Evolutionary conservation across 2,113 vertebrate species (phyloP), one percentile per base, ranked within the genome.

Genomic region (Megaceryle torquata): DNA sequence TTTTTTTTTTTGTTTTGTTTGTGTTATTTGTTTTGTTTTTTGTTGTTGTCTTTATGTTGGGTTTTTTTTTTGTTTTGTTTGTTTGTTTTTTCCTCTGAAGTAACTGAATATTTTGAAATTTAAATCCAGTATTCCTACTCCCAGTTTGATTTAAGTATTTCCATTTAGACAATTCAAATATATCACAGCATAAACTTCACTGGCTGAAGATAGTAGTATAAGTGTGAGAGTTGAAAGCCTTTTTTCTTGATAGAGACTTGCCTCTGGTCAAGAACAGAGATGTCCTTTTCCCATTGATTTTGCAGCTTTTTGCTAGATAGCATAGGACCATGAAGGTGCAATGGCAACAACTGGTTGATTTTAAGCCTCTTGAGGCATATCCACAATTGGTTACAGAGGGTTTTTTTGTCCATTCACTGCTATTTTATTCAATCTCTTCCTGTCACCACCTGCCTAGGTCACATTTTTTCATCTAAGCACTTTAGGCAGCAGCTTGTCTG

Each of bases 11-110:
- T 21, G 11, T 50, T 50, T 50, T 3, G 22, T 60, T 59, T 57
- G 8, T n/a, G n/a, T n/a, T n/a, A n/a, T 51, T 35, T 14, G 37
- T 48, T 37, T 50, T 77, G 17, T 46, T 11, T 43, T 69, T 13
- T 4, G 19, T 21, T 43, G 15, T 33, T 64, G 41, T 33, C 29
- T 13, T 15, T 44, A 37, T 37, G 37, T 43, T 39, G 60, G 35
- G 60, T 9, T 6, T 1, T 6, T 13, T n/a, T 9, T 9, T 6
- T 1, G 5, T 13, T n/a, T 9, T 33, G 37, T 8, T 10, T 59
- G 11, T 37, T 24, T 14, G 19, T 15, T 13, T 20, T 35, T 5
- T 39, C 5, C 43, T 44, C 51, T 69, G 56, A 29, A 54, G 31
- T 48, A 68, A 17, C 4, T n/a, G 8, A 76, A 71, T 71, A 53